Percentiles rank a stretch among this genome's conserved stretches.
These are phyloP conservation scores for Hydraecia micacea DNA, from an alignment of 2,888 invertebrate species.

Conservation along the genomic window DNA sequence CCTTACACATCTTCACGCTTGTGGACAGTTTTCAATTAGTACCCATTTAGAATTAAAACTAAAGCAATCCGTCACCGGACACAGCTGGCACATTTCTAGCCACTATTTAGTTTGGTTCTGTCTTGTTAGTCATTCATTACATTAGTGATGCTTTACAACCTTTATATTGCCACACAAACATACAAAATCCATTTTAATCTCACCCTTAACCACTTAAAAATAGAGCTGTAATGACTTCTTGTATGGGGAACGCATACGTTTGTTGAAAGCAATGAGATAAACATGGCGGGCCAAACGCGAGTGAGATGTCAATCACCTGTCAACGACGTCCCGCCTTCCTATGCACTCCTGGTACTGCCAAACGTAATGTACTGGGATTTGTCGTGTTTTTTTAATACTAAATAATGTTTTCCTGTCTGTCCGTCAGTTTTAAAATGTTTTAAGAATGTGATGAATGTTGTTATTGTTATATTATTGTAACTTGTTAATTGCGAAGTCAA, in stretches of 20 bases:
- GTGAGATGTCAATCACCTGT: conserved; percentile 90
- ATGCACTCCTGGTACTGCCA: conserved; percentile 85
- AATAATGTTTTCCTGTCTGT: conserved; percentile 71
- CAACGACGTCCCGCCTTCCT: conserved; percentile 85
- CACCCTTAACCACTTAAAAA: conserved; percentile 49
- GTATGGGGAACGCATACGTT: conserved; percentile 55
- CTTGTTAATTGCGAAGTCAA: conserved; percentile 64
- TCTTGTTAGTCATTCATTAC: conserved; percentile 90
- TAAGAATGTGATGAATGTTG: conserved; percentile 70
- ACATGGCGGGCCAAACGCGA: conserved; percentile 86
- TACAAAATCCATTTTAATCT: conserved; percentile 57
- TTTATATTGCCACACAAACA: conserved; percentile 38
- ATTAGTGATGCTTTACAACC: conserved; percentile 84
- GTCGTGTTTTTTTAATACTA: conserved; percentile 71
- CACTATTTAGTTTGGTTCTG: conserved; percentile 89
- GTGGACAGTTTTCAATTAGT: conserved; percentile 87
- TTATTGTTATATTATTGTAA: conserved; percentile 63
- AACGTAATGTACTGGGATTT: conserved; percentile 81
- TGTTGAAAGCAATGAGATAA: conserved; percentile 84
- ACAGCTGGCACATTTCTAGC: conserved; percentile 88
- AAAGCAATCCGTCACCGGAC: conserved; percentile 86
- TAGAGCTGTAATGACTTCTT: conserved; percentile 50
- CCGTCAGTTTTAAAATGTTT: conserved; percentile 67
- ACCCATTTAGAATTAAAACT: conserved; percentile 89
- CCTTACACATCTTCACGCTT: conserved; percentile 76